Evolutionary conservation across 2,113 vertebrate species (phyloP).

Genomic region (Rhadina sibilatrix): DNA sequence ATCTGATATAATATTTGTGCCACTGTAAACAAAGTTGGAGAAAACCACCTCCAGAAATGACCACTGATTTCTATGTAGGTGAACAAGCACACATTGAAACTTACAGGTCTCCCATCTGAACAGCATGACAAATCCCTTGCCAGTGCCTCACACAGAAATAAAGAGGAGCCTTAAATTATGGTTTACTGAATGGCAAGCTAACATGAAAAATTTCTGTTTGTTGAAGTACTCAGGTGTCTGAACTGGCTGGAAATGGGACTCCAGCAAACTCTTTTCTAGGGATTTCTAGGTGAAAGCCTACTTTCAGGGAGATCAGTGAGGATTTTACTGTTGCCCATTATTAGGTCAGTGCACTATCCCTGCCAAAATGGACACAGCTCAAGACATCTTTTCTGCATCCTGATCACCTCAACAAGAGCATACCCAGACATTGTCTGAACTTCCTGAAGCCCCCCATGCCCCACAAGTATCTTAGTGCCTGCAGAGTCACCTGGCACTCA

Average conservation of each 20-base stretch:
- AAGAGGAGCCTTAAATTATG: not conserved
- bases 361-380: not conserved
- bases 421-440: not conserved
- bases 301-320: not conserved
- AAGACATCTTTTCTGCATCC: not conserved
- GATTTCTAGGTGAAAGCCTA: not conserved
- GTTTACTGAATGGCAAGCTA: not conserved
- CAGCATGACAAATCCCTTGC: accelerated
- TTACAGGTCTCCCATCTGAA: not conserved
- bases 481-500: not conserved
- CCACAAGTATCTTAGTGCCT: not conserved
- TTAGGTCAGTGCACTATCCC: not conserved
- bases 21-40: not conserved
- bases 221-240: not conserved
- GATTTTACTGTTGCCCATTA: not conserved
- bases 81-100: not conserved
- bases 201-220: not conserved
- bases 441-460: accelerated
- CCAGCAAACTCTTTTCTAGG: not conserved
- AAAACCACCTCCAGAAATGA: not conserved
- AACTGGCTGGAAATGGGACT: not conserved
- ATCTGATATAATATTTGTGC: not conserved
- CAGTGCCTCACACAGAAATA: not conserved
- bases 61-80: not conserved
- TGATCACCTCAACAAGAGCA: not conserved